These are phyloP conservation scores for Uropetala carovei DNA, from an alignment of 2,888 invertebrate species.

Conservation along the genomic window DNA sequence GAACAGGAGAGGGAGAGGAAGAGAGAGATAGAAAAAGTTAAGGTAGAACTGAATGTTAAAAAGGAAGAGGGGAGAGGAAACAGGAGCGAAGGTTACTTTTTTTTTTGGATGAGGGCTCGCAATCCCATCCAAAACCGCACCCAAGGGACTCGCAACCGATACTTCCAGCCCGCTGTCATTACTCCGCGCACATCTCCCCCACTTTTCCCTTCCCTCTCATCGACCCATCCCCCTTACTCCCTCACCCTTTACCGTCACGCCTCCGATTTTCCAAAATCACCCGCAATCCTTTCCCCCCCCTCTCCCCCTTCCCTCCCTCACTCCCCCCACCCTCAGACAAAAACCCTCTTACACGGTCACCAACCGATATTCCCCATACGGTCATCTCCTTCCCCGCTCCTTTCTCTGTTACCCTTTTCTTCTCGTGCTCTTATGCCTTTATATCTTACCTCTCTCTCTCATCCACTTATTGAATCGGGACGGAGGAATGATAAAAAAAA, in stretches of 20 bases:
- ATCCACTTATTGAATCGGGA: background rate
- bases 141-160: background rate
- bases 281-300: background rate
- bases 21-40: too few relatives aligned
- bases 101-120: background rate
- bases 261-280: background rate
- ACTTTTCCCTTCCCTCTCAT: background rate
- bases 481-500: background rate
- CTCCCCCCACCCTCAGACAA: too few relatives aligned
- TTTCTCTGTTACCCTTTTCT: too few relatives aligned
- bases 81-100: background rate
- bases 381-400: too few relatives aligned
- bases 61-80: too few relatives aligned
- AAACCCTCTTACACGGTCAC: too few relatives aligned
- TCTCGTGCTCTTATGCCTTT: background rate
- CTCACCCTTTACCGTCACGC: background rate
- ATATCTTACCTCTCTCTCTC: background rate
- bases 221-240: background rate
- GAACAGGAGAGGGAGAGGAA: background rate
- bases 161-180: background rate
- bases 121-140: background rate
- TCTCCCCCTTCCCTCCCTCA: too few relatives aligned
- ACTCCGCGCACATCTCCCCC: background rate
- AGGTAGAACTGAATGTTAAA: too few relatives aligned
- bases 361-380: too few relatives aligned